Conservation (phyloP, 2,113 vertebrate genomes). For the Parus major region DNA sequence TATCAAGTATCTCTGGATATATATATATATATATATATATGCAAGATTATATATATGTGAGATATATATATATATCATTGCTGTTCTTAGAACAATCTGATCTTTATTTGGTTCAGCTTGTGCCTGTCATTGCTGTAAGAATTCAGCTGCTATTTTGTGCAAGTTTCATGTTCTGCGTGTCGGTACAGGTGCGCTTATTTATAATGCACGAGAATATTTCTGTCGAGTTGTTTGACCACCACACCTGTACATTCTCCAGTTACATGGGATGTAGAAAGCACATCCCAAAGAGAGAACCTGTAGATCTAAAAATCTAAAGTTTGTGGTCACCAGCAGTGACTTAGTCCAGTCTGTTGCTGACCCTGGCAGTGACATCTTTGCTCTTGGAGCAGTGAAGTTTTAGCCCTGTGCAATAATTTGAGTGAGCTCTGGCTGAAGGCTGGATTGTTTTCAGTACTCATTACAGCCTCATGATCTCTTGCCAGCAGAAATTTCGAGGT, state of each 20-base stretch:
- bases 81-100: background rate
- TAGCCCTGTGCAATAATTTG: background rate
- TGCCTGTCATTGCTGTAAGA: background rate
- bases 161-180: background rate
- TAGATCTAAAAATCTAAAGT: background rate
- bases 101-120: background rate
- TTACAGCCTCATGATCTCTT: constrained; percentile 31
- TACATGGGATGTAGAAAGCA: background rate
- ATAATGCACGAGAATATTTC: background rate
- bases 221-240: constrained; percentile 9
- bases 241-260: background rate
- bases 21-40: background rate
- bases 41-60: background rate
- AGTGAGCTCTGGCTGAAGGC: background rate
- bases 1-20: background rate
- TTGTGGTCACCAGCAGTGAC: background rate
- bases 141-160: background rate
- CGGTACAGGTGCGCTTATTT: background rate
- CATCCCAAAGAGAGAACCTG: background rate
- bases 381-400: background rate
- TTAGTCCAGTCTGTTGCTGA: background rate
- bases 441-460: background rate
- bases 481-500: constrained; percentile 52
- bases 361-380: background rate
- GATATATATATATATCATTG: background rate